Percentiles rank a stretch among this genome's conserved stretches.
Evolutionary conservation across 2,113 vertebrate genomes (phyloP).

Genomic region (Peromyscus californicus): DNA sequence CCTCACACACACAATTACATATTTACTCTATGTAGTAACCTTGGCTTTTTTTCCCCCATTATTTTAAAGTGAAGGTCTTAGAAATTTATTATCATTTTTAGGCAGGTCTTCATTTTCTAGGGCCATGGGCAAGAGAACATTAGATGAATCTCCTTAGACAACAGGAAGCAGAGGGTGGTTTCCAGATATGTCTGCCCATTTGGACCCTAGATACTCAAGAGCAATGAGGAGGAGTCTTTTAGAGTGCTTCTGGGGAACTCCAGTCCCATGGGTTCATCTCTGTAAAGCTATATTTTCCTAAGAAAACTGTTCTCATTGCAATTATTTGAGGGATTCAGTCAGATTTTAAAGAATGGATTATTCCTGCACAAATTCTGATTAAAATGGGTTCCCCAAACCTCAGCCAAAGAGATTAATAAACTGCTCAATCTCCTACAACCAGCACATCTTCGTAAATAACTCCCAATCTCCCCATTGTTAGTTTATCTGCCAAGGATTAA

Average conservation of each 20-base stretch:
- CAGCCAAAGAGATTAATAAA: conserved; percentile 82
- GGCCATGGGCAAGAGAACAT: background rate
- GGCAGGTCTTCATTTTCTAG: conserved; percentile 11
- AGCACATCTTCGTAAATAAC: conserved; percentile 78
- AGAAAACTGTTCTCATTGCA: conserved; percentile 58
- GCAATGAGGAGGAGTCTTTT: background rate
- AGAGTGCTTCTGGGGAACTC: background rate
- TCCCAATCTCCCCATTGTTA: conserved; percentile 77
- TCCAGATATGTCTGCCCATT: background rate
- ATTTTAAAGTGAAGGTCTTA: conserved; percentile 12
- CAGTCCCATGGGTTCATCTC: background rate
- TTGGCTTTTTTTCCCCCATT: background rate
- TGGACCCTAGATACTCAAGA: background rate
- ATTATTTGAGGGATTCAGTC: conserved; percentile 70
- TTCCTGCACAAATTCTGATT: conserved; percentile 83
- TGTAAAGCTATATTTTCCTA: conserved; percentile 55
- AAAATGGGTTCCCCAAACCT: conserved; percentile 74
- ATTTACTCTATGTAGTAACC: background rate
- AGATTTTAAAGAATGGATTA: conserved; percentile 83
- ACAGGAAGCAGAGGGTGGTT: background rate
- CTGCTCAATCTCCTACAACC: conserved; percentile 73
- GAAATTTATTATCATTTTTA: background rate
- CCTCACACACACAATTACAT: background rate
- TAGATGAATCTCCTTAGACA: background rate
- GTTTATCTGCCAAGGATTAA: conserved; percentile 82